A percentile compares a stretch with the other conserved stretches of the same genome.
Evolutionary conservation across 2,113 vertebrate genomes (phyloP).

Genomic region (Siphamia tubifer): DNA sequence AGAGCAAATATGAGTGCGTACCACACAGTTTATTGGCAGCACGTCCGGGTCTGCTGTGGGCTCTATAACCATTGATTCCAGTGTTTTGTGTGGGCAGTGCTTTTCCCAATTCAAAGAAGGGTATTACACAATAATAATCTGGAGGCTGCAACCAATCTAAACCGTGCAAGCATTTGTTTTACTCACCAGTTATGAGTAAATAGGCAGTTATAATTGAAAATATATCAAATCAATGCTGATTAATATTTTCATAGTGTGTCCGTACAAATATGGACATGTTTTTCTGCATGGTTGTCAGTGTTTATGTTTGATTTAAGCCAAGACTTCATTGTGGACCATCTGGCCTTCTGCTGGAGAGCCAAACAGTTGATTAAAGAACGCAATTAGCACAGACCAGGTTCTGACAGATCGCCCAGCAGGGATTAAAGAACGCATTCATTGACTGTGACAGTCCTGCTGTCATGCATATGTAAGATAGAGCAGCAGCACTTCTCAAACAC

Average conservation of each 20-base stretch:
- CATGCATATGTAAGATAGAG: background rate
- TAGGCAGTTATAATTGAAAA: no score
- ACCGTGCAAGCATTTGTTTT: no score
- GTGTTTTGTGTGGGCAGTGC: conserved; percentile 10
- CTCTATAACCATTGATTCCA: conserved; percentile 25
- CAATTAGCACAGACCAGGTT: conserved; percentile 32
- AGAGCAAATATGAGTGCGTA: conserved; percentile 6
- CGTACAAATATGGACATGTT: no score
- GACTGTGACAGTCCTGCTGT: background rate
- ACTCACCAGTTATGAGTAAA: no score
- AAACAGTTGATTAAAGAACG: conserved; percentile 40
- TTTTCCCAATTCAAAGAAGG: background rate
- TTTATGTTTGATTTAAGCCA: conserved; percentile 22
- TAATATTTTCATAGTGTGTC: no score
- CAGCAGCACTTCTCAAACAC: background rate
- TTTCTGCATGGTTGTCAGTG: conserved; percentile 5
- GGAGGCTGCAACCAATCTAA: background rate
- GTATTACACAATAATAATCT: background rate
- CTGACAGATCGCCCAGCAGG: conserved; percentile 21
- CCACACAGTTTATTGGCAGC: conserved; percentile 5
- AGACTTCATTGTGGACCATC: conserved; percentile 13
- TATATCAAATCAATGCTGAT: no score
- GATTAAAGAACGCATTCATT: conserved; percentile 22
- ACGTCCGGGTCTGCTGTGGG: conserved; percentile 5
- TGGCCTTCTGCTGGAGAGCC: conserved; percentile 24